A percentile compares a stretch with the other conserved stretches of the same genome.
Conservation (phyloP, 2,113 vertebrate species). For the Dermatemys mawii region DNA sequence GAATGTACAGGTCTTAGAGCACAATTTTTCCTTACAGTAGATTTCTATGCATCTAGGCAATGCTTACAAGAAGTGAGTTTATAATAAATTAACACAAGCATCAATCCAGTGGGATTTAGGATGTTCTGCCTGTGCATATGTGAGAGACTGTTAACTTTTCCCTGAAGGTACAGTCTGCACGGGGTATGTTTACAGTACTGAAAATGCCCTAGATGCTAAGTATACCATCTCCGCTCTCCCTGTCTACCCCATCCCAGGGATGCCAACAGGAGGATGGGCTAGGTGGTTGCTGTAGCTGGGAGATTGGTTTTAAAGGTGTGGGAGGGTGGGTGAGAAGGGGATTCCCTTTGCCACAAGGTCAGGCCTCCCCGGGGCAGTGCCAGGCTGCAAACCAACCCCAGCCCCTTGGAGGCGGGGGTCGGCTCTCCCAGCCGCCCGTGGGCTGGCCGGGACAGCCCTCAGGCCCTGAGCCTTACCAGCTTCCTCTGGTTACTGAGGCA, state of each 20-base stretch:
- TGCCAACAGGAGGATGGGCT: not conserved
- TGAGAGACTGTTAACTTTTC: not conserved
- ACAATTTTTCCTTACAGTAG: too few relatives aligned
- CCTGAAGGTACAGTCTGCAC: not conserved
- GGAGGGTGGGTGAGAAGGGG: not conserved
- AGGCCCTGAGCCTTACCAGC: slow-evolving; percentile 78
- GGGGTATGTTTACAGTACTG: not conserved
- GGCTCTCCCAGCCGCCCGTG: too few relatives aligned
- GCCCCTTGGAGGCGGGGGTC: not conserved
- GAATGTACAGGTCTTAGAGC: not conserved
- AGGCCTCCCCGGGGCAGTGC: not conserved
- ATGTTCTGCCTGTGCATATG: too few relatives aligned
- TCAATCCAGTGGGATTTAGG: not conserved
- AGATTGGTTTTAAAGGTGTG: not conserved
- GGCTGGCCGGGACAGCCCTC: not conserved
- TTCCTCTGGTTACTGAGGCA: slow-evolving; percentile 90
- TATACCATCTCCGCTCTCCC: not conserved
- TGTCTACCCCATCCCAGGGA: not conserved
- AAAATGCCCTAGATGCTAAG: not conserved
- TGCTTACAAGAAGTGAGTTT: not conserved
- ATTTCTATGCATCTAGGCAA: not conserved
- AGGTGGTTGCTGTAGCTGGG: not conserved
- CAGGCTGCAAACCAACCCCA: not conserved
- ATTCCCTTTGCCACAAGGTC: too few relatives aligned
- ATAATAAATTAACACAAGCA: not conserved